Conservation (phyloP, 2,113 vertebrate genomes). For the Rhabdornis inornatus region DNA sequence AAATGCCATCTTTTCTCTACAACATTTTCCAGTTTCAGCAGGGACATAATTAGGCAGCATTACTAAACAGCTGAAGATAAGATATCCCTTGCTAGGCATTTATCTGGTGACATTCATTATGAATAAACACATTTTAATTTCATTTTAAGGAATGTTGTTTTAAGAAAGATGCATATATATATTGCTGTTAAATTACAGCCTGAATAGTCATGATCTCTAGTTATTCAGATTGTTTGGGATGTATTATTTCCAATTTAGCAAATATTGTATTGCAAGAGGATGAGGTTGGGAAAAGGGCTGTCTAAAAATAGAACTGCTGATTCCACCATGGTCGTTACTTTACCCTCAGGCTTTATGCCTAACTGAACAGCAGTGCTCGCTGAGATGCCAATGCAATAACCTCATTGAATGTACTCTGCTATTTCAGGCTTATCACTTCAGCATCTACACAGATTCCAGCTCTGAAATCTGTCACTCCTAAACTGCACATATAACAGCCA, state of each 20-base stretch:
- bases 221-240: background rate
- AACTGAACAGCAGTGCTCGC: conserved; percentile 18
- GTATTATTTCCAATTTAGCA: conserved; percentile 9
- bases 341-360: conserved; percentile 49
- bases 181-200: background rate
- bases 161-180: background rate
- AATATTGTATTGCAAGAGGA: background rate
- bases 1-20: background rate
- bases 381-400: conserved; percentile 34
- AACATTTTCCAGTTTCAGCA: background rate
- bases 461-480: background rate
- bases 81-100: background rate
- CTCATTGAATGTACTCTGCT: conserved; percentile 20
- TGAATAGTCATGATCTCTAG: background rate
- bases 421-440: conserved; percentile 8
- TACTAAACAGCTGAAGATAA: background rate
- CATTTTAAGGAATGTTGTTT: background rate
- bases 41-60: background rate
- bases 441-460: background rate
- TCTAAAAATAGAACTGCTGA: conserved; percentile 67
- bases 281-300: background rate
- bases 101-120: background rate
- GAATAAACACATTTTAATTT: background rate
- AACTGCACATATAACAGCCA: background rate
- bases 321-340: conserved; percentile 23